Conservation (phyloP, 2,797 vertebrate genomes). For the Chelon auratus region DNA sequence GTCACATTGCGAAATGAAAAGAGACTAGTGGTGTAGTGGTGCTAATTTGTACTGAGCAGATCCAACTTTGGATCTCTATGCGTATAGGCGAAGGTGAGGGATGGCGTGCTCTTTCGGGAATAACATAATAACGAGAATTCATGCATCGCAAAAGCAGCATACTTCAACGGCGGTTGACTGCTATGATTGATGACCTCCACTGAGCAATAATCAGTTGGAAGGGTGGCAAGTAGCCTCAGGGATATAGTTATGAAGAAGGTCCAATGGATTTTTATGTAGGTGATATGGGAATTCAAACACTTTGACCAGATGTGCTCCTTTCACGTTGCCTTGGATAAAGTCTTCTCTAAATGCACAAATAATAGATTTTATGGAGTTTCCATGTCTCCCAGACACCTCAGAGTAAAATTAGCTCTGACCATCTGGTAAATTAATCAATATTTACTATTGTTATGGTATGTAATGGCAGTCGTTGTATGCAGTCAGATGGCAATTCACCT, state of each 20-base stretch:
- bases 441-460: constrained; percentile 2
- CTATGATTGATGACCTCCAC: constrained; percentile 53
- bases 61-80: constrained; percentile 11
- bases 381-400: not conserved
- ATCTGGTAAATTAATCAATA: not conserved
- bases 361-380: not conserved
- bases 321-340: not conserved
- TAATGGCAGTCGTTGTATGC: constrained; percentile 3
- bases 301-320: not conserved
- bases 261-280: not conserved
- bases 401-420: not conserved
- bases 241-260: constrained; percentile 28
- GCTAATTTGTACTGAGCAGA: constrained; percentile 14
- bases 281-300: not conserved
- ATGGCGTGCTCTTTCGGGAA: not conserved
- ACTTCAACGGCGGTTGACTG: constrained; percentile 16
- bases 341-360: not conserved
- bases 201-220: constrained; percentile 25
- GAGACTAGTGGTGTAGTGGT: constrained; percentile 1
- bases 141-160: constrained; percentile 13
- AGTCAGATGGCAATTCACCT: constrained; percentile 2
- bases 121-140: constrained; percentile 18
- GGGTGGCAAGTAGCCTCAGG: constrained; percentile 22
- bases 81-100: constrained; percentile 5
- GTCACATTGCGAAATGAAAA: constrained; percentile 16